Evolutionary conservation across 2,797 vertebrate species (phyloP).

Genomic region (Coranthus polyacanthus): DNA sequence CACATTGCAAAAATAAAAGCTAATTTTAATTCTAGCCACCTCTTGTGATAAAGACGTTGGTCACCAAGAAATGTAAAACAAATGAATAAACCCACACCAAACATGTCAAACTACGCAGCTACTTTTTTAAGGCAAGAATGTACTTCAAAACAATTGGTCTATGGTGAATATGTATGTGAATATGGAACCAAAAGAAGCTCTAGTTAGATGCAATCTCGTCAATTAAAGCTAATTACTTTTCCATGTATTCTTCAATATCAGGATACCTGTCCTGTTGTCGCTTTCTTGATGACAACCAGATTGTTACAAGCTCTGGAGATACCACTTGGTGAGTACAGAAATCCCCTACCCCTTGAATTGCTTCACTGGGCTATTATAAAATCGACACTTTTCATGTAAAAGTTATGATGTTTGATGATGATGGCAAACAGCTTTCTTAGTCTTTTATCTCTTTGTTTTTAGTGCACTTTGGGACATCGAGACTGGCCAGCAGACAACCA

Average conservation of each 20-base stretch:
- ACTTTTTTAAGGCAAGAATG: too few species aligned
- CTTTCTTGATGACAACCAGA: constrained; percentile 99
- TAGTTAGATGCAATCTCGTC: too few species aligned
- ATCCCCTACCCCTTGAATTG: background rate
- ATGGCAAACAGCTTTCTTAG: background rate
- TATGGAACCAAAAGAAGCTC: too few species aligned
- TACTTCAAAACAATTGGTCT: too few species aligned
- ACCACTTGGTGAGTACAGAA: constrained; percentile 93
- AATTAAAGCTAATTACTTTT: too few species aligned
- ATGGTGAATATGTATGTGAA: too few species aligned
- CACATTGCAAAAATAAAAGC: background rate
- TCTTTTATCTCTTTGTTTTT: constrained; percentile 23
- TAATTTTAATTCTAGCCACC: too few species aligned
- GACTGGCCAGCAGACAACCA: constrained; percentile 99
- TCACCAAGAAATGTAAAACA: too few species aligned
- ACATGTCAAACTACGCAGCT: too few species aligned
- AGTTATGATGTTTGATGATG: background rate
- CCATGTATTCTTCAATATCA: constrained; percentile 61
- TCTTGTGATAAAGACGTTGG: too few species aligned
- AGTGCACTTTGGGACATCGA: constrained; percentile 99
- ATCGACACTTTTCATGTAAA: background rate
- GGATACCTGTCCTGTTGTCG: constrained; percentile 99
- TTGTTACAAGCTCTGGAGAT: constrained; percentile 99
- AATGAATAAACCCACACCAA: too few species aligned
- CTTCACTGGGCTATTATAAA: background rate